phyloP scores from a whole-genome alignment of 2,888 invertebrate genomes.

The Lepas anatifera region DNA sequence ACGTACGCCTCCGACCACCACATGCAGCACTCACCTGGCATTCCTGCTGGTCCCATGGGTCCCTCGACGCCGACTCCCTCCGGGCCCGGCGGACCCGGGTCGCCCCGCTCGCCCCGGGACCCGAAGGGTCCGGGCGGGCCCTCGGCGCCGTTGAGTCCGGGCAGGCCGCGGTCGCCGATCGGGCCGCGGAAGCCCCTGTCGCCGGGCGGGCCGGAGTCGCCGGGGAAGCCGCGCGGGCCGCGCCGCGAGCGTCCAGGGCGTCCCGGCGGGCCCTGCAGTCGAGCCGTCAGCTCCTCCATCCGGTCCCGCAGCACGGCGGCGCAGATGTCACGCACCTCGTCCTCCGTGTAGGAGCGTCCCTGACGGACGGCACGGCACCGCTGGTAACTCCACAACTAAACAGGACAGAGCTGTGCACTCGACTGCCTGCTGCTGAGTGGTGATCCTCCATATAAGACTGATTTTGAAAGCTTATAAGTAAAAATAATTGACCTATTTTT shows the following conservation, averaged over 20 bases:
- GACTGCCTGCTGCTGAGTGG: too few species aligned
- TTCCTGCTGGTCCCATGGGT: constrained; percentile 54
- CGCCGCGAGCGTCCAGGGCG: constrained; percentile 43
- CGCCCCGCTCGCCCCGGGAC: constrained; percentile 36
- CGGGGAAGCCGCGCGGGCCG: constrained; percentile 43
- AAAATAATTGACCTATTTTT: too few species aligned
- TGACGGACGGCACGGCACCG: too few species aligned
- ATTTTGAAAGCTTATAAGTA: too few species aligned
- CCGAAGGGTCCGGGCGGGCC: constrained; percentile 58
- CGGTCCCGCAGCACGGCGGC: constrained; percentile 57
- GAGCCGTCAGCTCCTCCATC: constrained; percentile 44
- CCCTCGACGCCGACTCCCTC: constrained; percentile 64
- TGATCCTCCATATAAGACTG: too few species aligned
- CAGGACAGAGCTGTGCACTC: too few species aligned
- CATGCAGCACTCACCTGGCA: constrained; percentile 41
- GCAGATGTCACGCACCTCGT: constrained; percentile 67
- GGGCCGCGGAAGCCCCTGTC: constrained; percentile 25
- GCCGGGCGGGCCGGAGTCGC: constrained; percentile 43
- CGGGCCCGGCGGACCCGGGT: constrained; percentile 36
- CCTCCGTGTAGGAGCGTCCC: constrained; percentile 53
- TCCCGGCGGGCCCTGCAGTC: constrained; percentile 57
- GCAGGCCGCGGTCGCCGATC: constrained; percentile 35
- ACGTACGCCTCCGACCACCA: too few species aligned
- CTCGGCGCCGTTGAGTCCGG: constrained; percentile 45
- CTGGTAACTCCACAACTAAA: too few species aligned